Evolutionary conservation across 1,140 invertebrate species (phyloP), one percentile per base, ranked within the genome.

Genomic region (Penaeus chinensis): DNA sequence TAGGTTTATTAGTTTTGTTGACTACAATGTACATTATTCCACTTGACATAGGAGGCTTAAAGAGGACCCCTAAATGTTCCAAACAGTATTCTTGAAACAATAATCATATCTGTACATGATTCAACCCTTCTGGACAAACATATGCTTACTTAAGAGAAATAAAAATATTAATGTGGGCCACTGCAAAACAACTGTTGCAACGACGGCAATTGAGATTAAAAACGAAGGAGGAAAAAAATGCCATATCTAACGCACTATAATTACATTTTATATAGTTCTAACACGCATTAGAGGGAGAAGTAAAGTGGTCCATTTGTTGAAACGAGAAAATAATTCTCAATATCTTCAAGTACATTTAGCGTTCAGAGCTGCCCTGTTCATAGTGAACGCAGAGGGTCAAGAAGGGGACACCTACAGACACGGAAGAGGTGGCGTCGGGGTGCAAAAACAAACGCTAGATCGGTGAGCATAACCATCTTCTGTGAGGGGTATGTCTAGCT

Each of bases 51-150:
- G 62, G 86, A 87, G 86, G 86, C 86, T 87, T 87, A 87, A 87
- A 87, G 86, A 87, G 65, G 81, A 87, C 86, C 86, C 86, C 86
- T 87, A 79, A 82, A 87, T 87, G 85, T 87, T 87, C 79, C 85
- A 87, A 87, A 87, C 79, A 87, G 80, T 87, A 87, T 87, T 87
- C 69, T 87, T 87, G 86, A 87, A 87, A 87, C 86, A 87, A 87
- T 87, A 87, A 87, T 87, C 86, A 87, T 87, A 87, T 87, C 86
- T 87, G 86, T 87, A 87, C 86, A 87, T 87, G 86, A 87, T 87
- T 87, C 81, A 87, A 87, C 86, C 86, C 86, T 87, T 87, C 86
- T 87, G 86, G 86, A 87, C 86, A 87, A 87, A 87, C 80, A 76
- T 82, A 87, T 78, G 24, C 32, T 82, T 87, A 87, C 71, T 76